phyloP scores from a whole-genome alignment of 2,888 invertebrate species.

The Cryptocephalus primarius region DNA sequence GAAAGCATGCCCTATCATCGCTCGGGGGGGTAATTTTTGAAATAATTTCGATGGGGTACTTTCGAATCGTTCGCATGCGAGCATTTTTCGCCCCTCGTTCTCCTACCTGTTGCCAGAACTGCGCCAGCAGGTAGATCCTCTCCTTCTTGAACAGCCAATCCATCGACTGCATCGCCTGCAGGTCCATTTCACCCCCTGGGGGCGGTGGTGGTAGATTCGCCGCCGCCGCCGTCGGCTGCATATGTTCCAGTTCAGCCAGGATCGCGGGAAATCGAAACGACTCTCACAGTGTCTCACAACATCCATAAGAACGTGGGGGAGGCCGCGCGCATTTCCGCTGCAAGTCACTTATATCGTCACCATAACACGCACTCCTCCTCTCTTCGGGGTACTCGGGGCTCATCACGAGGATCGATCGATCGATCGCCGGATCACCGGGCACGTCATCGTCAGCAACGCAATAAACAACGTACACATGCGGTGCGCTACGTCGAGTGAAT shows the following conservation, averaged over 20 bases:
- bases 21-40: too few species aligned
- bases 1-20: too few species aligned
- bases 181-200: slow-evolving; percentile 77
- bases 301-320: too few species aligned
- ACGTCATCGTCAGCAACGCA: background rate
- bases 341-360: too few species aligned
- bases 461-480: background rate
- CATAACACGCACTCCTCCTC: background rate
- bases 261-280: slow-evolving; percentile 16
- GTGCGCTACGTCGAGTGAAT: too few species aligned
- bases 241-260: slow-evolving; percentile 42
- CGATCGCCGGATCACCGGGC: background rate
- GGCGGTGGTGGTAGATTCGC: slow-evolving; percentile 34
- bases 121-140: slow-evolving; percentile 84
- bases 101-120: slow-evolving; percentile 94
- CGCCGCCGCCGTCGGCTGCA: slow-evolving; percentile 65
- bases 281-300: background rate
- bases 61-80: too few species aligned
- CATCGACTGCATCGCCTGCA: slow-evolving; percentile 91
- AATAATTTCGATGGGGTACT: too few species aligned
- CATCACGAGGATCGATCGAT: background rate
- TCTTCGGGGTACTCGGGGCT: slow-evolving; percentile 1
- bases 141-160: slow-evolving; percentile 96
- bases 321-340: too few species aligned
- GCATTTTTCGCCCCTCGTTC: too few species aligned